A percentile compares a stretch with the other conserved stretches of the same genome.
phyloP scores from a whole-genome alignment of 2,888 invertebrate genomes.

The Lumbricus terrestris region DNA sequence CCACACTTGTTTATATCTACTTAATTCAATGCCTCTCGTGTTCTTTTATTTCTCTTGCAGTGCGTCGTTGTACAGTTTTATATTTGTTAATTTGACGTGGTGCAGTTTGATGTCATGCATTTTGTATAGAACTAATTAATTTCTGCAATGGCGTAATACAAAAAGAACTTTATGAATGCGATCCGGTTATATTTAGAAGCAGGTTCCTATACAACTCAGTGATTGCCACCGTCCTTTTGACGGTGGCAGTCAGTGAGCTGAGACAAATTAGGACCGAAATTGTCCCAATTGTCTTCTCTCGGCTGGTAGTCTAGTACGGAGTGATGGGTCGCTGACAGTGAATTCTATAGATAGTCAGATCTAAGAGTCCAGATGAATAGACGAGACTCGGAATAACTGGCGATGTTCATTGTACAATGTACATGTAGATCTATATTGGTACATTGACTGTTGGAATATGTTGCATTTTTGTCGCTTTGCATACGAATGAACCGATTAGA shows the following conservation, averaged over 20 bases:
- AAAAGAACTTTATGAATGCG: not conserved
- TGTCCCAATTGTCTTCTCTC: not conserved
- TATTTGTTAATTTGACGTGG: not conserved
- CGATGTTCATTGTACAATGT: not conserved
- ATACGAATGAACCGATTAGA: too few species aligned
- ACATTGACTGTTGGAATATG: not conserved
- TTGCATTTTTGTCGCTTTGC: not conserved
- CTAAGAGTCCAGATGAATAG: not conserved
- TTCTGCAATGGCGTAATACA: too few species aligned
- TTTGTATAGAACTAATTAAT: not conserved
- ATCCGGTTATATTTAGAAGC: not conserved
- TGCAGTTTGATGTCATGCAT: not conserved
- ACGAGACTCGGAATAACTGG: not conserved
- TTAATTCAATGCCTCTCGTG: not conserved
- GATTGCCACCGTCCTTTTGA: too few species aligned
- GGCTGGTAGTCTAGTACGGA: not conserved
- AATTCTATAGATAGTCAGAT: not conserved
- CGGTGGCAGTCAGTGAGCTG: not conserved
- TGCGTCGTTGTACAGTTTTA: too few species aligned
- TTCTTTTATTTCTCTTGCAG: not conserved
- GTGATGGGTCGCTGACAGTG: not conserved
- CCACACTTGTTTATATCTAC: not conserved
- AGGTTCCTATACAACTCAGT: not conserved
- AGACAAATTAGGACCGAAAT: not conserved
- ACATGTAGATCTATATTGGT: not conserved